phyloP scores from a whole-genome alignment of 35 echinoderm and acorn worm species.

The Strongylocentrotus purpuratus region DNA sequence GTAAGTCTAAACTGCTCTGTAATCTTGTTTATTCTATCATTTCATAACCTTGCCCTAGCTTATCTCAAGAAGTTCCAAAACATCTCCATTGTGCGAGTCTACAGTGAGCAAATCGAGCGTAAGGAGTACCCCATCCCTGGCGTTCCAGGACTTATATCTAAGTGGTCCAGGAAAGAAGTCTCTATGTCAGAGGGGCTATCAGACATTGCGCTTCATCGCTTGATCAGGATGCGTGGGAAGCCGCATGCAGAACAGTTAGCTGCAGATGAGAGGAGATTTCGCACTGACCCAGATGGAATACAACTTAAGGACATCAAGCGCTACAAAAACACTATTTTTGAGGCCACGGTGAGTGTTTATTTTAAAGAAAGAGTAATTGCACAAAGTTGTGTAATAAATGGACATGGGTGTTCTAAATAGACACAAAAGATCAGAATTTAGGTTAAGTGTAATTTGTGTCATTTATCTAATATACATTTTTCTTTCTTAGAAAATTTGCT shows the following conservation, averaged over 20 bases:
- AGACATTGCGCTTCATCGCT: constrained; percentile 59
- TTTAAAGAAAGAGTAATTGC: neutral
- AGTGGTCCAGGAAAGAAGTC: constrained; percentile 48
- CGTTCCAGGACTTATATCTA: constrained; percentile 38
- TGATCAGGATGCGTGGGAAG: constrained; percentile 51
- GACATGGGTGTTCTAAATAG: too few species aligned
- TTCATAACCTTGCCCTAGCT: constrained; percentile 26
- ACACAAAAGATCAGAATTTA: too few species aligned
- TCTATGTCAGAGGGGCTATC: constrained; percentile 8
- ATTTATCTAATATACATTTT: too few species aligned
- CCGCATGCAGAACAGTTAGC: constrained; percentile 46
- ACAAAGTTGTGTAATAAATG: too few species aligned
- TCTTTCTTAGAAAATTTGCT: too few species aligned
- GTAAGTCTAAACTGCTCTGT: neutral
- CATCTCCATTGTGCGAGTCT: constrained; percentile 71
- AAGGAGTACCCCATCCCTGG: constrained; percentile 73
- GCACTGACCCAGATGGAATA: neutral
- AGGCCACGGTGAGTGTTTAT: neutral
- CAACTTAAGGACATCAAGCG: neutral
- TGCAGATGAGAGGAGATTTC: neutral
- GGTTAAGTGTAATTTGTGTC: too few species aligned
- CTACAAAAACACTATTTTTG: constrained; percentile 31
- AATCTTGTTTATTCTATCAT: neutral
- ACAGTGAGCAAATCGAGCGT: constrained; percentile 81
- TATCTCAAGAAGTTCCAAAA: constrained; percentile 71